Conservation (phyloP, 2,113 vertebrate species). For the Eonycteris spelaea region DNA sequence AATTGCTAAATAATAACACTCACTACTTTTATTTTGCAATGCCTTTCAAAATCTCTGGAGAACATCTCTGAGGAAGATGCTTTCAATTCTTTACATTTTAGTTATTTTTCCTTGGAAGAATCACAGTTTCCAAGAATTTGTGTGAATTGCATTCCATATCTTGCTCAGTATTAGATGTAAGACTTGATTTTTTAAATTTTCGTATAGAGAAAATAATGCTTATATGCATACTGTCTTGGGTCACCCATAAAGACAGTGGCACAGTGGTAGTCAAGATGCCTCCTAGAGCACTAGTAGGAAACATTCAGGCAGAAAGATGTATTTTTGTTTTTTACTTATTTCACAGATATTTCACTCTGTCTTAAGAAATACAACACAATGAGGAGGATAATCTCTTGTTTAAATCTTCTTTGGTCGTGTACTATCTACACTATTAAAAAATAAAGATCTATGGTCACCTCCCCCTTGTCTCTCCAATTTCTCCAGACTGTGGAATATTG, state of each 20-base stretch:
- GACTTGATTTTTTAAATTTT: neutral
- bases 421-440: constrained; percentile 27
- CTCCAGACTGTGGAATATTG: constrained; percentile 74
- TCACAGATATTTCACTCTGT: constrained; percentile 34
- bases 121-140: neutral
- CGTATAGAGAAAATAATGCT: neutral
- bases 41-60: neutral
- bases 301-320: neutral
- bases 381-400: constrained; percentile 25
- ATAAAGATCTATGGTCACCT: constrained; percentile 12
- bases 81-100: neutral
- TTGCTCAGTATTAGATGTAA: neutral
- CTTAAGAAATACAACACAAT: constrained; percentile 25
- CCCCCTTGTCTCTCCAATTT: constrained; percentile 48
- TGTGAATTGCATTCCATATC: neutral
- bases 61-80: neutral
- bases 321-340: neutral
- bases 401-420: constrained; percentile 31
- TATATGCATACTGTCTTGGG: neutral
- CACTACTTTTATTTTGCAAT: neutral
- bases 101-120: constrained; percentile 38
- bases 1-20: neutral
- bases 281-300: neutral
- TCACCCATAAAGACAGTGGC: neutral
- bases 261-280: neutral